These are phyloP conservation scores for Poecilia latipinna DNA, from an alignment of 2,113 vertebrate genomes.

Conservation along the genomic window DNA sequence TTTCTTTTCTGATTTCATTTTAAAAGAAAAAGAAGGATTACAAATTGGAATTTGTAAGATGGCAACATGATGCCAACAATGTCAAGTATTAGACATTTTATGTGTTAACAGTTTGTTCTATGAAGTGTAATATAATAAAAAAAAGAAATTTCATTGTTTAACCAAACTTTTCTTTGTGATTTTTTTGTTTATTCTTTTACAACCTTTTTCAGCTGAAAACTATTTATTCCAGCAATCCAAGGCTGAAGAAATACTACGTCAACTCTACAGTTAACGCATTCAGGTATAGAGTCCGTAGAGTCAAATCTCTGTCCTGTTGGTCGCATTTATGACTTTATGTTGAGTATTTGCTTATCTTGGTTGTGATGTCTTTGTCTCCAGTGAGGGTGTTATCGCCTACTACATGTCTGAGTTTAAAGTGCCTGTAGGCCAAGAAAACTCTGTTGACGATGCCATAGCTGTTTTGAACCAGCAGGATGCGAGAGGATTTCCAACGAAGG, in stretches of 20 bases:
- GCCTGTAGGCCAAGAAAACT: conserved; percentile 52
- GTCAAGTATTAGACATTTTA: too few relatives aligned
- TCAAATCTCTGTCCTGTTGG: not conserved
- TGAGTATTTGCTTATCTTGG: not conserved
- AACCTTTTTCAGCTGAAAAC: conserved; percentile 68
- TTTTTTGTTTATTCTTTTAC: not conserved
- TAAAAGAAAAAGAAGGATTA: too few relatives aligned
- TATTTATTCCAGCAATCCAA: conserved; percentile 64
- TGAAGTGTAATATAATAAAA: too few relatives aligned
- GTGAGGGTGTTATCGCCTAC: conserved; percentile 82
- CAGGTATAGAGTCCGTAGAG: conserved; percentile 65
- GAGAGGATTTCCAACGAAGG: too few relatives aligned
- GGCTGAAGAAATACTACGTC: conserved; percentile 73
- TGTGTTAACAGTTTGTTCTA: too few relatives aligned
- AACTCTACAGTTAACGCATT: conserved; percentile 76
- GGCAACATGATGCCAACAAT: too few relatives aligned
- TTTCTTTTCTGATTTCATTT: too few relatives aligned
- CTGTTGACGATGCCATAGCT: conserved; percentile 62
- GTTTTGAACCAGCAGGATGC: conserved; percentile 13
- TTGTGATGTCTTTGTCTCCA: conserved; percentile 31
- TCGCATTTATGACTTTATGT: too few relatives aligned
- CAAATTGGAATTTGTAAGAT: too few relatives aligned
- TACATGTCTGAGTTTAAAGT: conserved; percentile 80
- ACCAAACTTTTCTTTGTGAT: not conserved
- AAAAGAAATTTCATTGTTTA: not conserved